Percentiles rank a stretch among this genome's conserved stretches.
Evolutionary conservation across 1,140 invertebrate species (phyloP).

Genomic region (Sweltsa coloradensis): DNA sequence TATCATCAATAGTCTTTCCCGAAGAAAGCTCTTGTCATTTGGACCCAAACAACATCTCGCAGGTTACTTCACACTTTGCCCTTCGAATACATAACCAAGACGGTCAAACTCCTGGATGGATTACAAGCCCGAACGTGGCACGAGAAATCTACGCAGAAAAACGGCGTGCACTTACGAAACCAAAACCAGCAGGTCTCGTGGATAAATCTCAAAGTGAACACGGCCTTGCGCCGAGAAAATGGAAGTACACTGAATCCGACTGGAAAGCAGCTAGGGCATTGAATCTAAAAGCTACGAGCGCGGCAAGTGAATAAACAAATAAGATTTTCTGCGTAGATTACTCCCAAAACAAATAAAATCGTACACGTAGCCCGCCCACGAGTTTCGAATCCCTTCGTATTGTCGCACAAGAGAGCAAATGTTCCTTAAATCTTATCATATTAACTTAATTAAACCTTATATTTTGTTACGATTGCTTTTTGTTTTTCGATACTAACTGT

Average conservation of each 20-base stretch:
- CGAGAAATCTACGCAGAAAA: no score
- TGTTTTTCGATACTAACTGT: not conserved
- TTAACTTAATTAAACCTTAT: not conserved
- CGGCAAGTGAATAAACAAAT: not conserved
- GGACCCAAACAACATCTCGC: not conserved
- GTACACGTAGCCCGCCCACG: not conserved
- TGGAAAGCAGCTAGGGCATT: no score
- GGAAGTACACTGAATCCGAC: no score
- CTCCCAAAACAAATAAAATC: not conserved
- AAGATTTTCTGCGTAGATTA: not conserved
- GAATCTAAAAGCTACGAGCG: no score
- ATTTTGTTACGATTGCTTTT: not conserved
- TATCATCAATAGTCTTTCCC: not conserved
- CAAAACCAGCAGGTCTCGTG: no score
- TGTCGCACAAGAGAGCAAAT: not conserved
- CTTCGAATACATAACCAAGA: not conserved
- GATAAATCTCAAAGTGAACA: no score
- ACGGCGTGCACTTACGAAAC: no score
- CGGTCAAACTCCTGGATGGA: not conserved
- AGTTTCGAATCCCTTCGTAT: not conserved
- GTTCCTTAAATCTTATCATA: not conserved
- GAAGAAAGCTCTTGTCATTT: not conserved
- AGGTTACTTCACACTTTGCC: not conserved
- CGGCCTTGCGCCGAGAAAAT: no score
- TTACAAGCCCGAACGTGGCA: no score